Evolutionary conservation across 2,888 invertebrate genomes (phyloP), one percentile per base, ranked within the genome.

Genomic region (Tetranychus piercei): DNA sequence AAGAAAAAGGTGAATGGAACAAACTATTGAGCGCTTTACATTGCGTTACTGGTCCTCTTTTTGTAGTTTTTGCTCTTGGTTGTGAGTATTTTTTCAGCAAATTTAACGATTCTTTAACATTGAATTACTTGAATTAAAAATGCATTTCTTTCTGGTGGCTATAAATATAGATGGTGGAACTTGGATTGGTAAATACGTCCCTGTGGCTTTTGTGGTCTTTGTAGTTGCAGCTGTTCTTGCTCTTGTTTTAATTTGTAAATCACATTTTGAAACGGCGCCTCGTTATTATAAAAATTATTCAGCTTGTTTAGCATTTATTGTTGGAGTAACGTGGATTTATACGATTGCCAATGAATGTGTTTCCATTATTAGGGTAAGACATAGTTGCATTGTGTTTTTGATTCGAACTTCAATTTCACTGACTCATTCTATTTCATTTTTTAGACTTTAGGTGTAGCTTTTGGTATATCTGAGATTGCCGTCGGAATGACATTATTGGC

Each of bases 261-360:
- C 78, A 9, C 44, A 43, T 7, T 72, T 75, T 5, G 75, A 78
- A 11, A 65, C 66, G 1, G 71, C 74, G 6, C 78, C 78, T n/a
- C 64, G 70, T 23, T 78, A 77, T 71, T 78, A 78, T 65, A 76
- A 74, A 18, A 76, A 72, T 11, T 78, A 75, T 73, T 75, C 75
- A 11, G 76, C 78, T 6, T 84, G 82, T 78, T 78, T 82, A 5
- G 84, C 84, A 44, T 85, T 85, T 79, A 69, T 83, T 8, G 81
- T 84, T 64, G 82, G 84, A 55, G 82, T 85, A 0, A 78, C 84
- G 9, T 85, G 85, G 85, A 85, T 85, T 71, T 84, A 84, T 77
- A 80, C 81, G 44, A 81, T 85, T 67, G 84, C 85, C 22, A 83
- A 82, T 76, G 85, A 85, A 80, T 81, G 84, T 75, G 84, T 84